Conservation (phyloP, 2,888 invertebrate genomes). For the Lydus trimaculatus region DNA sequence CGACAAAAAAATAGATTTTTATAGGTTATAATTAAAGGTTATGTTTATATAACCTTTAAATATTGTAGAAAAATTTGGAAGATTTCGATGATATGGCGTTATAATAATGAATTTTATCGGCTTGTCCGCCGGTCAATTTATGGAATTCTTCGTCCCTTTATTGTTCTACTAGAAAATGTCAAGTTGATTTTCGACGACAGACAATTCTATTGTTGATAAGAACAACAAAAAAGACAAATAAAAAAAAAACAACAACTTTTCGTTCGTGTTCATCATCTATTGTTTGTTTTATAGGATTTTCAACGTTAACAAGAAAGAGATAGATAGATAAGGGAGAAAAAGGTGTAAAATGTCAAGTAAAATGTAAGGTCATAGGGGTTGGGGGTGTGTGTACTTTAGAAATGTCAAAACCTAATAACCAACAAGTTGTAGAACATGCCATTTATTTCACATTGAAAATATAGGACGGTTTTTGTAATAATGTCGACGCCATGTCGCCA, state of each 20-base stretch:
- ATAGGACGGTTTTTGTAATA: neutral
- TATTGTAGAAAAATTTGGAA: too few relatives aligned
- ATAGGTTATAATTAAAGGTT: neutral
- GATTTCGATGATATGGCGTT: neutral
- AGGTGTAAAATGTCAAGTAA: neutral
- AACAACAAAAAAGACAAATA: neutral
- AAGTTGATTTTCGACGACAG: neutral
- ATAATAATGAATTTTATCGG: neutral
- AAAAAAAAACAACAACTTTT: neutral
- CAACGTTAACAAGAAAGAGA: neutral
- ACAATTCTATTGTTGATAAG: neutral
- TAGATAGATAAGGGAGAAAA: neutral
- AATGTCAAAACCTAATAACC: neutral
- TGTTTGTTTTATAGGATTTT: neutral
- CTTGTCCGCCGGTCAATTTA: neutral
- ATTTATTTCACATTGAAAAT: neutral
- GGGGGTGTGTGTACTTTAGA: slow-evolving; percentile 6
- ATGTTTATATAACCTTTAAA: neutral
- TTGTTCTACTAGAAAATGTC: neutral
- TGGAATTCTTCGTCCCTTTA: neutral
- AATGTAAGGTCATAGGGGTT: neutral
- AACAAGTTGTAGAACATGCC: neutral
- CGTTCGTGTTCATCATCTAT: neutral
- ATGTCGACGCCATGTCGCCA: neutral
- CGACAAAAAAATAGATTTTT: too few relatives aligned